These are phyloP conservation scores for Melanostoma scalare DNA, from an alignment of 2,888 invertebrate genomes.

Conservation along the genomic window DNA sequence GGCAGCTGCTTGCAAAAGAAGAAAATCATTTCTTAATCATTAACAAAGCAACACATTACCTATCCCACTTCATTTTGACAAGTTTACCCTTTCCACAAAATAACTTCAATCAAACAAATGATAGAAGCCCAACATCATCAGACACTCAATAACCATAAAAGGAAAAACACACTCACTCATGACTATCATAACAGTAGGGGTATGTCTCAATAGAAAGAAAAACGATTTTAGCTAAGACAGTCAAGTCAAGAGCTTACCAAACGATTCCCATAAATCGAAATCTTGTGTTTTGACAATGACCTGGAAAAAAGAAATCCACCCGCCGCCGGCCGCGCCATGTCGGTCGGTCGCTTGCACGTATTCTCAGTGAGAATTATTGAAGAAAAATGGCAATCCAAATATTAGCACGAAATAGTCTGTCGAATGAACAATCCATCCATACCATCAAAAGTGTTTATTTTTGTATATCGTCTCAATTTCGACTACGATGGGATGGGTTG, in stretches of 20 bases:
- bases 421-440: conserved; percentile 16
- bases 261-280: conserved; percentile 38
- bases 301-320: conserved; percentile 18
- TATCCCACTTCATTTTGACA: too few relatives aligned
- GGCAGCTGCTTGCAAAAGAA: too few relatives aligned
- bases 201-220: conserved; percentile 21
- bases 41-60: too few relatives aligned
- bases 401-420: conserved; percentile 9
- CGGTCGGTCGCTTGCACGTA: too few relatives aligned
- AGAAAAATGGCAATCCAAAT: conserved; percentile 15
- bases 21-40: too few relatives aligned
- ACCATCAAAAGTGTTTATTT: conserved; percentile 19
- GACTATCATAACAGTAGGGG: conserved; percentile 8
- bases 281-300: conserved; percentile 35
- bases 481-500: background rate
- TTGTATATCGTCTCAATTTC: conserved; percentile 19
- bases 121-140: conserved; percentile 11
- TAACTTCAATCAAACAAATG: too few relatives aligned
- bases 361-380: conserved; percentile 11
- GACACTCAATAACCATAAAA: conserved; percentile 33
- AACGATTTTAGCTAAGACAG: conserved; percentile 45
- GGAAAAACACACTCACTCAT: background rate
- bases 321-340: background rate
- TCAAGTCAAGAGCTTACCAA: conserved; percentile 20
- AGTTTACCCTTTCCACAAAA: too few relatives aligned